phyloP scores from a whole-genome alignment of 2,797 vertebrate genomes.

The Gila robusta region DNA sequence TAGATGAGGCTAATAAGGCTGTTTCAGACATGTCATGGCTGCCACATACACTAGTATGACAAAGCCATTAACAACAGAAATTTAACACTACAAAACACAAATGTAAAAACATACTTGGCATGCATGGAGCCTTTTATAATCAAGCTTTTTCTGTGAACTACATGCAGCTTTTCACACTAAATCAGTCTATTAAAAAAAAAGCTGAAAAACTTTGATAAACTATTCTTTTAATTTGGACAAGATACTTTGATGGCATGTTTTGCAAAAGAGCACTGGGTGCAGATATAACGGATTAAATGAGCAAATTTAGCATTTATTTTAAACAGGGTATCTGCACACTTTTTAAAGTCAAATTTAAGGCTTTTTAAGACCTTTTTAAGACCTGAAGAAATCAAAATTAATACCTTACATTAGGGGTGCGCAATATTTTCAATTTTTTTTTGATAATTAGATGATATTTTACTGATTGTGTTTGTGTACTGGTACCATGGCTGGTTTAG shows the following conservation, averaged over 20 bases:
- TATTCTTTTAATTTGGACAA: background rate
- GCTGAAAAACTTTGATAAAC: background rate
- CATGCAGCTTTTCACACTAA: background rate
- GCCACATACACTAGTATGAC: conserved; percentile 47
- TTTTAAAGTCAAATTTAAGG: no score
- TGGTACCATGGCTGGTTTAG: no score
- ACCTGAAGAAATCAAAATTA: no score
- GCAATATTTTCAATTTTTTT: no score
- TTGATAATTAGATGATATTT: no score
- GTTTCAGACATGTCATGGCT: background rate
- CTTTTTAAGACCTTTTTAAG: no score
- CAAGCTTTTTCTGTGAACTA: background rate
- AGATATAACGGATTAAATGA: background rate
- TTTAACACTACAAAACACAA: background rate
- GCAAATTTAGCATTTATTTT: background rate
- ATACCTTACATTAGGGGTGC: no score
- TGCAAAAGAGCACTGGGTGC: background rate
- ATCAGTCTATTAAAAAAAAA: no score
- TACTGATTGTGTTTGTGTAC: no score
- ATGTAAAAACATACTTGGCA: background rate
- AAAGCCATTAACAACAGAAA: background rate
- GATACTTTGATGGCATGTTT: background rate
- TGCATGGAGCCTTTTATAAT: background rate
- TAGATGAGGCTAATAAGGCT: conserved; percentile 62
- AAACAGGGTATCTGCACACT: no score